These are phyloP conservation scores for Chrysomallon squamiferum DNA, from an alignment of 1,140 invertebrate genomes.

Conservation along the genomic window DNA sequence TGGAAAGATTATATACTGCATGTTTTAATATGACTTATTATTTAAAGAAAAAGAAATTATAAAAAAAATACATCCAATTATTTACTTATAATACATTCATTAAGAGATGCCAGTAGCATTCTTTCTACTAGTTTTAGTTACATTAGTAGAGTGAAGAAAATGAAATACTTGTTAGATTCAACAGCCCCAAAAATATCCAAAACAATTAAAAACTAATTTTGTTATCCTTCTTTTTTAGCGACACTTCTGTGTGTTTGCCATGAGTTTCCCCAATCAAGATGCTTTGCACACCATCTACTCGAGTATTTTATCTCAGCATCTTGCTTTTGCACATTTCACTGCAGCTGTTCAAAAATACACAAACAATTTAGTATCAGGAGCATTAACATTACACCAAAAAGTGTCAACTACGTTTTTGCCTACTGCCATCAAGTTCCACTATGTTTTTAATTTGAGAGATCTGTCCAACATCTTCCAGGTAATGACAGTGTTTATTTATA, in stretches of 20 bases:
- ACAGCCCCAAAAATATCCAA: too few species aligned
- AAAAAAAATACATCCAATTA: too few species aligned
- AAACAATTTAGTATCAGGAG: conserved; percentile 78
- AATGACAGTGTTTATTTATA: too few species aligned
- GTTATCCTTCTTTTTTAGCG: conserved; percentile 67
- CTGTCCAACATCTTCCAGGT: conserved; percentile 82
- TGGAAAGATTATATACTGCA: too few species aligned
- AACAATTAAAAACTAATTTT: too few species aligned
- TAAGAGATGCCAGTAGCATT: too few species aligned
- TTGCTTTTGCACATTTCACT: conserved; percentile 79
- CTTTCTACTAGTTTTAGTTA: too few species aligned
- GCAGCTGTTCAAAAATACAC: conserved; percentile 66
- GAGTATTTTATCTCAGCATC: conserved; percentile 79
- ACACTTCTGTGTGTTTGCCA: conserved; percentile 93
- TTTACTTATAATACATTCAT: too few species aligned
- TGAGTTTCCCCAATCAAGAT: conserved; percentile 88
- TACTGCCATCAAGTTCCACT: conserved; percentile 96
- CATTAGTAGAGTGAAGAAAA: too few species aligned
- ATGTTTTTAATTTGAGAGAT: conserved; percentile 94
- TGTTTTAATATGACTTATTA: too few species aligned
- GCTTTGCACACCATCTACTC: conserved; percentile 89
- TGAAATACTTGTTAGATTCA: too few species aligned
- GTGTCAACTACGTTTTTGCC: conserved; percentile 86
- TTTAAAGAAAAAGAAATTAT: too few species aligned
- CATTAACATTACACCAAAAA: conserved; percentile 85